Evolutionary conservation across 2,113 vertebrate genomes (phyloP).

Genomic region (Oncorhynchus gorbuscha): DNA sequence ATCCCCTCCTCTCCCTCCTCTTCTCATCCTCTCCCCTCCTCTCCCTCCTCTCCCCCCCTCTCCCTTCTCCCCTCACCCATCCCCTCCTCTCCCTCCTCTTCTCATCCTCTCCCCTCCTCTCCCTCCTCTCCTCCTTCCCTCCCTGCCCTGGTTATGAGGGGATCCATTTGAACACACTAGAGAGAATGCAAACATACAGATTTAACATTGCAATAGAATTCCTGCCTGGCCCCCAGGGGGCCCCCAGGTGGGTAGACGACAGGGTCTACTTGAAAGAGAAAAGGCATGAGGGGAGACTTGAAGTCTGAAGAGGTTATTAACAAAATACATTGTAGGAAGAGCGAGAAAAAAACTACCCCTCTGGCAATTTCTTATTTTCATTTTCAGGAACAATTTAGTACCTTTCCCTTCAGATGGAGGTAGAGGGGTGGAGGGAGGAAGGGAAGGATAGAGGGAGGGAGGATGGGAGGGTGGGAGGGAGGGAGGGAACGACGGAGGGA

Average conservation of each 20-base stretch:
- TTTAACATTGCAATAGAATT: conserved; percentile 70
- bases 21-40: no score
- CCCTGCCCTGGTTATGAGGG: conserved; percentile 21
- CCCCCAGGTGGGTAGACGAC: conserved; percentile 52
- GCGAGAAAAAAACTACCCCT: conserved; percentile 53
- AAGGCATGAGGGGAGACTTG: conserved; percentile 65
- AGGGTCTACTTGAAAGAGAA: conserved; percentile 73
- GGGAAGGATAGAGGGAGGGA: conserved; percentile 30
- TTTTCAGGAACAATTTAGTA: conserved; percentile 71
- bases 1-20: no score
- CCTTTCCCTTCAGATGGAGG: conserved; percentile 63
- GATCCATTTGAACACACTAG: conserved; percentile 55
- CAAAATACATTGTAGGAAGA: conserved; percentile 71
- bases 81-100: neutral
- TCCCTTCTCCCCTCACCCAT: rapidly evolving
- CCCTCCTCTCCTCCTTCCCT: conserved; percentile 4
- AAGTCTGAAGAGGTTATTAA: conserved; percentile 81
- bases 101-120: neutral
- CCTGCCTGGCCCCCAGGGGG: conserved; percentile 65
- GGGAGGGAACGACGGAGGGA: neutral
- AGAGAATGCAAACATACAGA: conserved; percentile 68
- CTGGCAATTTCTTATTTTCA: conserved; percentile 55
- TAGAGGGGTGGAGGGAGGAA: neutral
- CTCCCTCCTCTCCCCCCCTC: no score
- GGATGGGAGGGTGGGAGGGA: conserved; percentile 33